Percentiles rank a stretch among this genome's conserved stretches.
Conservation (phyloP, 1,140 invertebrate genomes). For the Hormaphis cornu region DNA sequence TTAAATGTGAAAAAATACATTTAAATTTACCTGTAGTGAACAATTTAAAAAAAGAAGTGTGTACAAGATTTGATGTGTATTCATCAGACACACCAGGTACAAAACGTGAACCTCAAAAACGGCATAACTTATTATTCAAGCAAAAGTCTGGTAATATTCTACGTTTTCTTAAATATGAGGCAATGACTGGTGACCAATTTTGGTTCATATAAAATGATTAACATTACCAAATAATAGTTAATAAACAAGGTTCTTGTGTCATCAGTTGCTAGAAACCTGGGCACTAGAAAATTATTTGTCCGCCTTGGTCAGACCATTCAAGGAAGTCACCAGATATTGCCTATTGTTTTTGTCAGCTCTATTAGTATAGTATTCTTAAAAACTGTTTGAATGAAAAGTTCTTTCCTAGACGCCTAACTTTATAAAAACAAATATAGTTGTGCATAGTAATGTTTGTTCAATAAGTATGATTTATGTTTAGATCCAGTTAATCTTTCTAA, state of each 20-base stretch:
- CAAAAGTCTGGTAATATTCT: neutral
- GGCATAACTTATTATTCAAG: neutral
- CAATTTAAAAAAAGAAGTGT: neutral
- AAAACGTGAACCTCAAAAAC: neutral
- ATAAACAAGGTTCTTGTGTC: no score
- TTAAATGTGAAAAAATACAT: slow-evolving; percentile 7
- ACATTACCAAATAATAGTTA: no score
- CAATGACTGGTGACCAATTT: no score
- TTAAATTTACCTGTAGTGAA: neutral
- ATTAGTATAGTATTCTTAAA: no score
- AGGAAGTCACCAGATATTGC: no score
- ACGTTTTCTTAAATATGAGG: neutral
- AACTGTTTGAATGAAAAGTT: no score
- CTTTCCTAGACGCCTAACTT: no score
- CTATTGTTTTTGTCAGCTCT: no score
- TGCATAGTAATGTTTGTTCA: neutral
- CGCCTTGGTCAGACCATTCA: no score
- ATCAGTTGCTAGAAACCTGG: no score
- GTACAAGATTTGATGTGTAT: neutral
- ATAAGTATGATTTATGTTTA: neutral
- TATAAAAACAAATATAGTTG: neutral
- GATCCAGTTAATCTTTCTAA: neutral
- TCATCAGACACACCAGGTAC: neutral
- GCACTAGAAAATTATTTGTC: no score
- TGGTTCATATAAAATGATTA: no score